Evolutionary conservation across 2,113 vertebrate species (phyloP).

Genomic region (Panthera tigris): DNA sequence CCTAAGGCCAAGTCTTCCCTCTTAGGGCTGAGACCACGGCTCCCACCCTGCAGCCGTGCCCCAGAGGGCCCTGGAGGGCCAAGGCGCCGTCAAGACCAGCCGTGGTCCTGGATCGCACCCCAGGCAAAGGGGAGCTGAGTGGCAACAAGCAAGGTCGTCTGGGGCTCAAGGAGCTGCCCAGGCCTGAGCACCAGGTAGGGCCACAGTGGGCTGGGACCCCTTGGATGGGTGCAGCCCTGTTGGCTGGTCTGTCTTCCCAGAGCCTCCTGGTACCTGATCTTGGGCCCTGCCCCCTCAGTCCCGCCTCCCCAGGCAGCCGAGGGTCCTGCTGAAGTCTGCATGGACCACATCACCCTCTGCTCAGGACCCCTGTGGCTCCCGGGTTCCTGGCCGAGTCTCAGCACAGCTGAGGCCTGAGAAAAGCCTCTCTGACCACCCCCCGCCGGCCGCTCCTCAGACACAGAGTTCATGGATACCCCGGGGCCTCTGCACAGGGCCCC

Average conservation of each 20-base stretch:
- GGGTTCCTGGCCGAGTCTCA: neutral
- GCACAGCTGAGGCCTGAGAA: neutral
- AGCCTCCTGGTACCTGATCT: accelerated
- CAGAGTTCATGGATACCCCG: accelerated
- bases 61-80: neutral
- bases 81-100: neutral
- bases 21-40: neutral
- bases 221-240: too few relatives aligned
- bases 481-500: accelerated
- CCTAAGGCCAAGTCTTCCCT: neutral
- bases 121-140: neutral
- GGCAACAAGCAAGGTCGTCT: neutral
- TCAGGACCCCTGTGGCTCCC: neutral
- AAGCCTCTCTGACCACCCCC: neutral
- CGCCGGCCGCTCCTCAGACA: accelerated
- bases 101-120: neutral
- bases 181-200: accelerated
- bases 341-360: neutral
- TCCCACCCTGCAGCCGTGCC: neutral
- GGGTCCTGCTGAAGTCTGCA: neutral
- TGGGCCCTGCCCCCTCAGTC: neutral
- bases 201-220: accelerated
- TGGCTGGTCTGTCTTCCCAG: neutral
- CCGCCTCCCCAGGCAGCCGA: too few relatives aligned
- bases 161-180: neutral